Conservation (phyloP, 2,797 vertebrate genomes). For the Gobio occitaniae region DNA sequence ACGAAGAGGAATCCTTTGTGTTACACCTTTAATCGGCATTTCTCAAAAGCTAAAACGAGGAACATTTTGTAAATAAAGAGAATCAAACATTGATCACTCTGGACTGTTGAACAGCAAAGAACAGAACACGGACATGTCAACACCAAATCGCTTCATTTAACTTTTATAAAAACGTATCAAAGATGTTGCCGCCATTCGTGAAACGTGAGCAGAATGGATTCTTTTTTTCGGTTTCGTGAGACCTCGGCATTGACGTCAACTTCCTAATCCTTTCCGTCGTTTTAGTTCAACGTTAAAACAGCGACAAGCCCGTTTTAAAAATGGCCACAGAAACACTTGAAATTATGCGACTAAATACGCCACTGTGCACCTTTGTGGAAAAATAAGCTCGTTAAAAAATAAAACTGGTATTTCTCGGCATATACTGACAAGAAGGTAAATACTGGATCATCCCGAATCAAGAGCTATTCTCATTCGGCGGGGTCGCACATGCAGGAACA, state of each 20-base stretch:
- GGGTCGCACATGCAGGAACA: not conserved
- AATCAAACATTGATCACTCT: not conserved
- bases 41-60: not conserved
- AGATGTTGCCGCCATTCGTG: not conserved
- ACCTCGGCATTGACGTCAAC: not conserved
- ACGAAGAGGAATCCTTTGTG: not conserved
- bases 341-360: constrained; percentile 53
- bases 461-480: not conserved
- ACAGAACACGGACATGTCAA: not conserved
- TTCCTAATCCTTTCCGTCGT: not conserved
- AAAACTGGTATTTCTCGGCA: constrained; percentile 64
- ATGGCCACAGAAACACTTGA: constrained; percentile 43
- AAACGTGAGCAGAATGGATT: not conserved
- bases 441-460: constrained; percentile 35
- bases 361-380: constrained; percentile 83
- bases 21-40: not conserved
- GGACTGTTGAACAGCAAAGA: not conserved
- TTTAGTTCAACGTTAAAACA: not conserved
- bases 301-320: not conserved
- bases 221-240: not conserved
- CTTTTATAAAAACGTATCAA: not conserved
- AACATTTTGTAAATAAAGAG: constrained; percentile 18
- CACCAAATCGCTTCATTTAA: not conserved
- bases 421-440: constrained; percentile 52
- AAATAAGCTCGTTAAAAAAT: constrained; percentile 84